Evolutionary conservation across 1,140 invertebrate species (phyloP).

Genomic region (Achroia grisella): DNA sequence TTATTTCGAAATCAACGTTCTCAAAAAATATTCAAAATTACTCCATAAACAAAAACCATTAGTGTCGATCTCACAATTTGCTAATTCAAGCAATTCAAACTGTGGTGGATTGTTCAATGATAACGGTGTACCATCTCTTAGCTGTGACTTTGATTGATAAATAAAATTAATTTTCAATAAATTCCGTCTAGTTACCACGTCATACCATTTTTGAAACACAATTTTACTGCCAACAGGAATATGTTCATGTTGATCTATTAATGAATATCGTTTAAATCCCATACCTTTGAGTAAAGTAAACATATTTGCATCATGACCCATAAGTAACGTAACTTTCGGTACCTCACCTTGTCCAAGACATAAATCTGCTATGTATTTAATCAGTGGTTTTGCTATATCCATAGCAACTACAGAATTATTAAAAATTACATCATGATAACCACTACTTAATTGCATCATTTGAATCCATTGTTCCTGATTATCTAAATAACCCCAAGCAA

Average conservation of each 20-base stretch:
- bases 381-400: slow-evolving; percentile 39
- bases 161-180: slow-evolving; percentile 44
- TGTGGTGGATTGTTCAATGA: slow-evolving; percentile 33
- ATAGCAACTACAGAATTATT: slow-evolving; percentile 34
- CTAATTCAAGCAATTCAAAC: slow-evolving; percentile 32
- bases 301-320: slow-evolving; percentile 53
- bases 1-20: background rate
- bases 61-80: slow-evolving; percentile 25
- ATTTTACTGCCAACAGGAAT: slow-evolving; percentile 54
- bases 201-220: slow-evolving; percentile 50
- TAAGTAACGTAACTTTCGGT: slow-evolving; percentile 32
- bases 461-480: slow-evolving; percentile 25
- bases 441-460: slow-evolving; percentile 27
- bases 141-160: slow-evolving; percentile 41
- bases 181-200: slow-evolving; percentile 17
- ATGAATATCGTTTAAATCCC: slow-evolving; percentile 30
- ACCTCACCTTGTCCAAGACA: slow-evolving; percentile 14
- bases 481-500: slow-evolving; percentile 47
- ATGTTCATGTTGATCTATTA: slow-evolving; percentile 40
- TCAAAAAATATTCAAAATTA: slow-evolving; percentile 30
- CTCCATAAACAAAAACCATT: slow-evolving; percentile 45
- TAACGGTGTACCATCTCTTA: slow-evolving; percentile 28
- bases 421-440: slow-evolving; percentile 47
- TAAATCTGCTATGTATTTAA: slow-evolving; percentile 27
- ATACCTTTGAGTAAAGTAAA: slow-evolving; percentile 37